Evolutionary conservation across 2,888 invertebrate genomes (phyloP), one percentile per base, ranked within the genome.

Genomic region (Pinctada fucata): DNA sequence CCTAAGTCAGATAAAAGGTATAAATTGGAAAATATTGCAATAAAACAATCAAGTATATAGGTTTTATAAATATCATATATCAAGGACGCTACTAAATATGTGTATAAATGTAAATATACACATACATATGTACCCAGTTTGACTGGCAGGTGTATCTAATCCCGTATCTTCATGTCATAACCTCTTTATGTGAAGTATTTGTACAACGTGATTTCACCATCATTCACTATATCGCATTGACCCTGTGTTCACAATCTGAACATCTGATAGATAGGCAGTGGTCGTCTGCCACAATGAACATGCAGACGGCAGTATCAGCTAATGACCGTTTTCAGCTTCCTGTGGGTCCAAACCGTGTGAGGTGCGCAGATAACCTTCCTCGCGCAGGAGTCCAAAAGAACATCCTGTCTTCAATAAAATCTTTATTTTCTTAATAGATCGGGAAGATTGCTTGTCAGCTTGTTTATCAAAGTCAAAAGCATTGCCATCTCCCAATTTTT

Each of bases 151-250:
- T 58, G 6, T 58, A 58, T 58, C 58, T 58, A 10, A 58, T 58
- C 58, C 13, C 58, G 58, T 31, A 58, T 58, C 6, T 58, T 13
- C 13, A 13, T 58, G 58, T 58, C 58, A 58, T 13, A 58, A 58
- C 58, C 58, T 58, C 58, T 58, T 58, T 13, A 58, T 58, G 13
- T 58, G 58, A 58, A 58, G 58, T 58, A 58, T 58, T 58, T 58
- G 58, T 58, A 58, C 58, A 58, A 13, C 58, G 58, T 58, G 58
- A 58, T 58, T 58, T 58, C 58, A 58, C 58, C 58, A 58, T 58
- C 58, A 58, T 58, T 58, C 58, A 58, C 6, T 58, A 13, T 13
- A 13, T 58, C 13, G 58, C 13, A 58, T 13, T 58, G 58, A 58
- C 58, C 58, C 58, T 13, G 6, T 58, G 13, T 58, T 58, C 58